Evolutionary conservation across 1,140 invertebrate genomes (phyloP).

Genomic region (Episyrphus balteatus): DNA sequence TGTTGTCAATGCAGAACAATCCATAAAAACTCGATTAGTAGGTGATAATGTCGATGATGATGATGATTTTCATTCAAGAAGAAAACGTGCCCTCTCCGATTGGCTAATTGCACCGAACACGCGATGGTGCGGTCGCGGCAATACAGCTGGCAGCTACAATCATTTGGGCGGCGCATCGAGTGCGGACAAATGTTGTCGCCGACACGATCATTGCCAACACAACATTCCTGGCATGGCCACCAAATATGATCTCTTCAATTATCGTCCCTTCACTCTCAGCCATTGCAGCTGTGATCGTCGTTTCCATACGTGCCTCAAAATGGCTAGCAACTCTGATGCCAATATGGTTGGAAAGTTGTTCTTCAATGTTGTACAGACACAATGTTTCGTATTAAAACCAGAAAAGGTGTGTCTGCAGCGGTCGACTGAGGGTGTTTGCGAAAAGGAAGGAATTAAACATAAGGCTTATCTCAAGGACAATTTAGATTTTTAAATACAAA

Average conservation of each 20-base stretch:
- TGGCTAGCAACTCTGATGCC: conserved; percentile 68
- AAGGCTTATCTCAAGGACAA: conserved; percentile 67
- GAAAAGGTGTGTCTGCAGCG: conserved; percentile 62
- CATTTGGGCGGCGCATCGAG: conserved; percentile 55
- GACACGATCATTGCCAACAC: conserved; percentile 61
- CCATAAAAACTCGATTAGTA: no score
- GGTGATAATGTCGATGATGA: no score
- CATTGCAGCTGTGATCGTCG: conserved; percentile 78
- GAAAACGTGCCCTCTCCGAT: conserved; percentile 40
- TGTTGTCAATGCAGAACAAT: no score
- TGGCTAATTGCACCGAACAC: conserved; percentile 62
- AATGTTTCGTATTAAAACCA: conserved; percentile 78
- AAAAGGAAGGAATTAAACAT: conserved; percentile 53
- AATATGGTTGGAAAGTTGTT: conserved; percentile 87
- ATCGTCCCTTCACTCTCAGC: conserved; percentile 69
- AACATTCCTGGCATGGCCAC: conserved; percentile 58
- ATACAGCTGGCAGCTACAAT: conserved; percentile 50
- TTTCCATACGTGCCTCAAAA: conserved; percentile 83
- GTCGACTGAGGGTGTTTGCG: conserved; percentile 76
- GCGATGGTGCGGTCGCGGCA: conserved; percentile 73
- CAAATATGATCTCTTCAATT: conserved; percentile 66
- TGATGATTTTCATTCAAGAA: conserved; percentile 13
- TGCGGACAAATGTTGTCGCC: conserved; percentile 69
- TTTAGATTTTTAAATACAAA: conserved; percentile 44
- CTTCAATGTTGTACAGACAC: conserved; percentile 86